A percentile compares a stretch with the other conserved stretches of the same genome.
Evolutionary conservation across 2,113 vertebrate species (phyloP).

Genomic region (Chroicocephalus ridibundus): DNA sequence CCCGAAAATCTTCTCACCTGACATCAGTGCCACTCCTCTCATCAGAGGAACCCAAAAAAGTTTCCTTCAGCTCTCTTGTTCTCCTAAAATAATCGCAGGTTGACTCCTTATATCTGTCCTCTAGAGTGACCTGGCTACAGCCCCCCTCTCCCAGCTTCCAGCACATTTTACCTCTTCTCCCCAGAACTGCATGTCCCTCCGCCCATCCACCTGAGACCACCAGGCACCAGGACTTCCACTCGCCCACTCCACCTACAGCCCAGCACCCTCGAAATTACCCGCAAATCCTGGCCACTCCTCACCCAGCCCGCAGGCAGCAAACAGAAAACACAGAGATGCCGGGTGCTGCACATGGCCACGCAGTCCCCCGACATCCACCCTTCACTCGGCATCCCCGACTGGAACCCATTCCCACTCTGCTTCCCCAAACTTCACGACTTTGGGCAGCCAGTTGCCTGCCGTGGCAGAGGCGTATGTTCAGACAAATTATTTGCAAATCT

Average conservation of each 20-base stretch:
- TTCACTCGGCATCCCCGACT: neutral
- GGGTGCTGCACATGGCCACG: neutral
- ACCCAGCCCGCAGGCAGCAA: neutral
- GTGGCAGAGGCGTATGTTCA: neutral
- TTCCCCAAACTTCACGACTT: neutral
- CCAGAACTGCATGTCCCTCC: neutral
- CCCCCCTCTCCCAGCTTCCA: neutral
- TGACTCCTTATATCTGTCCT: neutral
- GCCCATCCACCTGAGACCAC: neutral
- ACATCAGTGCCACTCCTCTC: neutral
- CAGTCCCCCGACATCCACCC: neutral
- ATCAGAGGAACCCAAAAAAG: neutral
- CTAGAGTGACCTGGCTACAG: neutral
- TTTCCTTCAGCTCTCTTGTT: neutral
- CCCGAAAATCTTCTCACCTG: neutral
- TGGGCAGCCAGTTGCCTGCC: neutral
- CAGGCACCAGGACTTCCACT: neutral
- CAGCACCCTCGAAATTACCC: neutral
- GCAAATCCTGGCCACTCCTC: neutral
- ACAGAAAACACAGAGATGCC: neutral
- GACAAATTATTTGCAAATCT: neutral
- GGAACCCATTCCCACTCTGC: neutral
- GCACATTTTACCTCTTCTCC: neutral
- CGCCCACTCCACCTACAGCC: neutral
- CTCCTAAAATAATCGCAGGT: neutral